Percentiles rank a stretch among this genome's conserved stretches.
Conservation (phyloP, 2,888 invertebrate genomes). For the Caprella mutica region DNA sequence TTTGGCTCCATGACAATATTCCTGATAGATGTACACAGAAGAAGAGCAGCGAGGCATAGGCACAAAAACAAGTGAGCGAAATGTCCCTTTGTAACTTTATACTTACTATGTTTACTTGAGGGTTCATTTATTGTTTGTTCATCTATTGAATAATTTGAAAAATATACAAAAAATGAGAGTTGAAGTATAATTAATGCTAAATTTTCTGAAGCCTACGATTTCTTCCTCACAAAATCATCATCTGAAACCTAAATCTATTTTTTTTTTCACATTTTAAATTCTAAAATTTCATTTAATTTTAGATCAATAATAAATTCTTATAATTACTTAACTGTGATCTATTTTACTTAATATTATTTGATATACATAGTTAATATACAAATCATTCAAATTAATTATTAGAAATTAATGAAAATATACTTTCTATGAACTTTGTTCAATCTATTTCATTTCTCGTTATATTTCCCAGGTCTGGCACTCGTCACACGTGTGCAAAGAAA, state of each 20-base stretch:
- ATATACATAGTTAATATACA: too few species aligned
- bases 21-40: conserved; percentile 65
- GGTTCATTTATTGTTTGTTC: not conserved
- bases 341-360: not conserved
- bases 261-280: not conserved
- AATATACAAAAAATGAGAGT: too few species aligned
- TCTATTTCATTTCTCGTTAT: too few species aligned
- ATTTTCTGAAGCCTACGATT: too few species aligned
- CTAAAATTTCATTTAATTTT: not conserved
- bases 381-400: too few species aligned
- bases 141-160: not conserved
- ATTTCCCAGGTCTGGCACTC: conserved; percentile 16
- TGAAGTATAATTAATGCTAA: too few species aligned
- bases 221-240: too few species aligned
- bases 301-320: not conserved
- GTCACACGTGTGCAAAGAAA: conserved; percentile 21
- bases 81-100: not conserved
- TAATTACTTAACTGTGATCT: not conserved
- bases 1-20: conserved; percentile 48
- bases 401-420: too few species aligned
- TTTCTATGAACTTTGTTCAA: too few species aligned
- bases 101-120: not conserved
- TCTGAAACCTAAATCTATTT: too few species aligned
- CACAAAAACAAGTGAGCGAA: conserved; percentile 23
- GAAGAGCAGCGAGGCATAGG: conserved; percentile 38